Evolutionary conservation across 2,113 vertebrate genomes (phyloP), one percentile per base, ranked within the genome.

Genomic region (Sardina pilchardus): DNA sequence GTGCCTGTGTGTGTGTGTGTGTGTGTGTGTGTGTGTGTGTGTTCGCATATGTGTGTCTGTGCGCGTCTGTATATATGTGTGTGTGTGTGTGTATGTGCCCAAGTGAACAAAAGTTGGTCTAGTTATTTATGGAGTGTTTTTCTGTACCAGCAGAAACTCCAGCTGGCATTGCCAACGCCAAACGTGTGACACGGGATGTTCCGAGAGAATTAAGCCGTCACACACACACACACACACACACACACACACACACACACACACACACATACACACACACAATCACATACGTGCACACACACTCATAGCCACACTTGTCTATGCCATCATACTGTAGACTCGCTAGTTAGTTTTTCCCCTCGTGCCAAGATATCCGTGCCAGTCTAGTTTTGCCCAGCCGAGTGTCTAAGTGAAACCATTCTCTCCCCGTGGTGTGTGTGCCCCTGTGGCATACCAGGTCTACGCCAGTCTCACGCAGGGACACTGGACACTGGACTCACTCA

Each of bases 1-100:
- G 45, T 36, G 4, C 24, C 26, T 83, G 63, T 71, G 63, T 71
- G 26, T 34, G 63, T 71, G 63, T 34, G 26, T 71, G 63, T 71
- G 63, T 30, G 63, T 30, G 44, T n/a, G n/a, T n/a, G 59, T 63
- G 82, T 83, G 45, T 30, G 82, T 82, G 39, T 82, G 56, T 59
- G 50, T 14, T 7, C 24, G 17, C 48, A 44, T 30, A 43, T 48
- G 81, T 47, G 53, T 56, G 53, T 56, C 2, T 45, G 81, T 82
- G 81, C 21, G 45, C 30, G 81, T 82, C 16, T 14, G 53, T 56
- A 2, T n/a, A n/a, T n/a, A n/a, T n/a, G 24, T 30, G 63, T 10
- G 63, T 30, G 63, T 1, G 26, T 34, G 63, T 34, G 26, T 71
- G 63, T 59, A 50, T 56, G 19, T 75, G 50, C 82, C 10, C 47